Evolutionary conservation across 2,888 invertebrate species (phyloP), one percentile per base, ranked within the genome.

Genomic region (Gastracanthus pulcherrimus): DNA sequence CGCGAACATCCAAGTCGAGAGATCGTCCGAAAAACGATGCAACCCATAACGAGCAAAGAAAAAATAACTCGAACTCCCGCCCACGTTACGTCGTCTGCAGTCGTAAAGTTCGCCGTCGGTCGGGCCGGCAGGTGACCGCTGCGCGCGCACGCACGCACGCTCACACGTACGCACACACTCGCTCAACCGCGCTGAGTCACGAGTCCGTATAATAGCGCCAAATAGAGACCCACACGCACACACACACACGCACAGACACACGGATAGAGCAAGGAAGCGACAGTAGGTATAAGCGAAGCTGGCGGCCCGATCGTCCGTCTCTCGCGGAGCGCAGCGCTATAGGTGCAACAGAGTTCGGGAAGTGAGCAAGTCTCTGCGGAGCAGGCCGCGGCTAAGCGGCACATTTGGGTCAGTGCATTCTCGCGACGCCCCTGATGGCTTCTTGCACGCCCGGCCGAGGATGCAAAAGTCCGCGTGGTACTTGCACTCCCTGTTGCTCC

Each of bases 351-450:
- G 51, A 29, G 31, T 78, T 78, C 41, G 67, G 74, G 71, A 79
- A 71, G 78, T 66, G 51, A 13, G 19, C 66, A 11, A 2, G 41
- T 7, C 34, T 51, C 48, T 1, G 55, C 55, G 9, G 23, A n/a
- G n/a, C n/a, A n/a, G n/a, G n/a, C n/a, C n/a, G n/a, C n/a, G n/a
- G n/a, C n/a, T n/a, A n/a, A n/a, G 26, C 31, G n/a, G 16, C 19
- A 31, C 62, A 77, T 62, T 62, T 77, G 77, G 69, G 77, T 77
- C 77, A 77, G 70, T 38, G 69, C 77, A 77, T 77, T 77, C 77
- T 31, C 69, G 55, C 62, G 36, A 62, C 34, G 31, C 60, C 31
- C 19, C 11, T 34, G 45, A 4, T n/a, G 31, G 72, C 62, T 62
- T 60, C 72, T 72, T 48, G 26, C 11, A 5, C 19, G 1, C 19